Conservation (phyloP, 2,113 vertebrate species). For the Melospiza georgiana region DNA sequence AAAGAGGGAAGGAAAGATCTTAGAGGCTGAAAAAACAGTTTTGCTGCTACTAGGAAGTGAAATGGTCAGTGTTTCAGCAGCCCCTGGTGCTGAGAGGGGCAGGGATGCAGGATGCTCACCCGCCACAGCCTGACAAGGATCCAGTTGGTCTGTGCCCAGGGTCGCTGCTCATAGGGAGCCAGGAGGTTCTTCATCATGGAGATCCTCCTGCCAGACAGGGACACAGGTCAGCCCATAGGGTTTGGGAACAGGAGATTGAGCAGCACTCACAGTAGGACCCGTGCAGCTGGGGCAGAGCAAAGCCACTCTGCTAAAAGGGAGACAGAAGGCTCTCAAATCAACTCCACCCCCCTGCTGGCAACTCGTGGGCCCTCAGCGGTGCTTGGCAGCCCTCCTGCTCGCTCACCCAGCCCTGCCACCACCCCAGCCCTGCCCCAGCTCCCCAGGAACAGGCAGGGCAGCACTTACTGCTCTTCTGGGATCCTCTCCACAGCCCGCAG, state of each 20-base stretch:
- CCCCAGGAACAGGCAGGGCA: not conserved
- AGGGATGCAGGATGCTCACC: conserved; percentile 69
- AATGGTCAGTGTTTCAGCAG: not conserved
- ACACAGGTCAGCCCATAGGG: not conserved
- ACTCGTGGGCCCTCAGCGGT: not conserved
- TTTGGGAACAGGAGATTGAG: not conserved
- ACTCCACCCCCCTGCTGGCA: not conserved
- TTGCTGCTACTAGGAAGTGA: not conserved
- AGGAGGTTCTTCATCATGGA: conserved; percentile 97
- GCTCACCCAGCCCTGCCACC: not conserved
- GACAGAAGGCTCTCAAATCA: not conserved
- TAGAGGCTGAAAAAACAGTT: not conserved
- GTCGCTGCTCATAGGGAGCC: conserved; percentile 96
- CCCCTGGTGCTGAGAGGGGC: not conserved
- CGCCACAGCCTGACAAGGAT: conserved; percentile 97
- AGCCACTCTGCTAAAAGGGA: not conserved
- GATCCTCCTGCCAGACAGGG: conserved; percentile 78
- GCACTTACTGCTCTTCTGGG: conserved; percentile 94
- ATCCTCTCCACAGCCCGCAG: conserved; percentile 95
- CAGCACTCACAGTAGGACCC: not conserved
- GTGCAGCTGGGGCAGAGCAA: not conserved
- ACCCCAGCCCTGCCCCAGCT: not conserved
- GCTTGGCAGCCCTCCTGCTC: not conserved
- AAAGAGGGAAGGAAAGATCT: not conserved
- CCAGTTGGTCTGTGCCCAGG: conserved; percentile 99